Evolutionary conservation across 2,113 vertebrate genomes (phyloP).

Genomic region (Nasalis larvatus): DNA sequence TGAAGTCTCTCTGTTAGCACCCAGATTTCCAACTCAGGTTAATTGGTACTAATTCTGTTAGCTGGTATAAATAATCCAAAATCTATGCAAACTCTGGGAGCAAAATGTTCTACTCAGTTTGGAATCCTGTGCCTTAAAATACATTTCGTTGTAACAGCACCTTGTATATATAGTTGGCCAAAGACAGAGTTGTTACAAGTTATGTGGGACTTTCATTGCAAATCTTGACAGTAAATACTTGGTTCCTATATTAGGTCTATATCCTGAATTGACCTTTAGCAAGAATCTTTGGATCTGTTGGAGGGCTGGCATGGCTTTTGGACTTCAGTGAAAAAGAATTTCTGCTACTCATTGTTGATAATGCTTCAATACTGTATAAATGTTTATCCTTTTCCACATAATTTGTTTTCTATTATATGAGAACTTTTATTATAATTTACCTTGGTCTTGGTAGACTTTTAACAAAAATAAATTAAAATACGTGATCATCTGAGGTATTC

Average conservation of each 20-base stretch:
- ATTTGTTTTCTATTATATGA: background rate
- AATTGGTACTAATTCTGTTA: background rate
- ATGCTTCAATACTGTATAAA: background rate
- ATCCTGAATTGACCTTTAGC: background rate
- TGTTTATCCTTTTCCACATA: background rate
- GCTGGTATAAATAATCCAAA: background rate
- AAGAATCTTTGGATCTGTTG: background rate
- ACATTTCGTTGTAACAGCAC: background rate
- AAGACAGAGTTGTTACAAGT: background rate
- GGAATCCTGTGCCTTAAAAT: background rate
- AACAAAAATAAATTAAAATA: slow-evolving; percentile 6
- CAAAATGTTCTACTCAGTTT: background rate
- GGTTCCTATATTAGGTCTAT: background rate
- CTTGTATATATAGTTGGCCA: background rate
- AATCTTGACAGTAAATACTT: background rate
- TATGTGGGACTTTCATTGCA: background rate
- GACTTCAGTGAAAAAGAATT: background rate
- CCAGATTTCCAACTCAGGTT: background rate
- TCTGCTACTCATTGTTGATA: background rate
- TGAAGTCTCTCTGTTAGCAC: background rate
- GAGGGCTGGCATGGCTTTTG: background rate
- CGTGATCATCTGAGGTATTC: background rate
- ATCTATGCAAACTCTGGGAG: background rate
- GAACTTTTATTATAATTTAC: background rate
- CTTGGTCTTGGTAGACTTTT: background rate